These are phyloP conservation scores for Octodonta nipae DNA, from an alignment of 2,888 invertebrate species.

Conservation along the genomic window DNA sequence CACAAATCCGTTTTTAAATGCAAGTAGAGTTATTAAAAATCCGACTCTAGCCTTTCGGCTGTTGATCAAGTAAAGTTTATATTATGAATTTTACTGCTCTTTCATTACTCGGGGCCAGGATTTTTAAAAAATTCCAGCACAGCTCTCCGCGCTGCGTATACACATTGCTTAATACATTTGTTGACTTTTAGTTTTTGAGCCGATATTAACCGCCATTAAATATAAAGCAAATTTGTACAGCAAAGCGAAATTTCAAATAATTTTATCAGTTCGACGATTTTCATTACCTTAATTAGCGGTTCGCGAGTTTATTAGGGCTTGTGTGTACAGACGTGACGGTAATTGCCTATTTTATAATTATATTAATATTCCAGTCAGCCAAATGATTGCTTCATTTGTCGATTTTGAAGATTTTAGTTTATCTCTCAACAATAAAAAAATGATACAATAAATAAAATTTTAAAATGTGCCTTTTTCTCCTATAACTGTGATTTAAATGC, in stretches of 20 bases:
- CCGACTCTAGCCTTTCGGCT: slow-evolving; percentile 25
- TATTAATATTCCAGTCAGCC: too few species aligned
- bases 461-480: too few species aligned
- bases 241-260: slow-evolving; percentile 1
- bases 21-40: slow-evolving; percentile 26
- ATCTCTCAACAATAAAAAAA: too few species aligned
- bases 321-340: too few species aligned
- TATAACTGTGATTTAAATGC: too few species aligned
- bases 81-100: slow-evolving; percentile 34
- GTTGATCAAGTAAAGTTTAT: slow-evolving; percentile 34
- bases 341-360: too few species aligned
- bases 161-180: slow-evolving; percentile 29
- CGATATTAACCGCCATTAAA: slow-evolving; percentile 26
- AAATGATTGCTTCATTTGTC: too few species aligned
- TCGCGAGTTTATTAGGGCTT: too few species aligned
- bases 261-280: slow-evolving; percentile 2
- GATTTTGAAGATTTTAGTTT: too few species aligned
- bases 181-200: slow-evolving; percentile 30
- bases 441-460: too few species aligned
- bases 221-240: slow-evolving; percentile 25
- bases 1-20: slow-evolving; percentile 22
- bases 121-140: slow-evolving; percentile 32
- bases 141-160: too few species aligned
- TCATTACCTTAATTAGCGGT: not conserved
- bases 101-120: slow-evolving; percentile 31